Evolutionary conservation across 2,797 vertebrate genomes (phyloP).

Genomic region (Enoplosus armatus): DNA sequence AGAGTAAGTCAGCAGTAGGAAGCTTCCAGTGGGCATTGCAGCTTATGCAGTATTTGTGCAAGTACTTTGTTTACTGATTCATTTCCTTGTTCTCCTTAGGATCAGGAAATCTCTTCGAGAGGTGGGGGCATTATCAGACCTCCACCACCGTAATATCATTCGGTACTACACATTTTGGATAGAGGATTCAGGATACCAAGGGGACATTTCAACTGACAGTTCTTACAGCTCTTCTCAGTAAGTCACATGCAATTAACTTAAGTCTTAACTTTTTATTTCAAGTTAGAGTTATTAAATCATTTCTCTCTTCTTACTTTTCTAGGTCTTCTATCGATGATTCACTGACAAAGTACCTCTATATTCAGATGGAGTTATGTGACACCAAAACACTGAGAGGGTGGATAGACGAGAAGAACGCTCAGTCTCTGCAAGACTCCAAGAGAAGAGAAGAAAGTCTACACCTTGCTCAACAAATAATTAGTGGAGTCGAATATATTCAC

Average conservation of each 20-base stretch:
- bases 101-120: constrained; percentile 78
- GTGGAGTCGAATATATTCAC: constrained; percentile 90
- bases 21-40: background rate
- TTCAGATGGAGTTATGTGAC: constrained; percentile 91
- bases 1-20: constrained; percentile 63
- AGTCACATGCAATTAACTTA: background rate
- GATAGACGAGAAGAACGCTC: constrained; percentile 65
- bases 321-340: constrained; percentile 40
- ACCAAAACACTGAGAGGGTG: constrained; percentile 82
- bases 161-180: constrained; percentile 76
- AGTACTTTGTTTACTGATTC: background rate
- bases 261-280: background rate
- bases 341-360: constrained; percentile 83
- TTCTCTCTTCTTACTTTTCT: background rate
- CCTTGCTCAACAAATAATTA: constrained; percentile 83
- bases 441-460: constrained; percentile 71
- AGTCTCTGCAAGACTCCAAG: fast-evolving
- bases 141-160: constrained; percentile 78
- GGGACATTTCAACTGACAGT: constrained; percentile 6
- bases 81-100: background rate
- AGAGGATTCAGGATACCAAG: constrained; percentile 58
- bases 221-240: constrained; percentile 55
- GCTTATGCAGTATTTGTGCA: background rate
- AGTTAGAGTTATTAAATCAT: background rate
- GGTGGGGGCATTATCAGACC: constrained; percentile 45